Base-by-base conservation (phyloP, 2,888 invertebrate species). In the Pollenia griseotomentosa region DNA sequence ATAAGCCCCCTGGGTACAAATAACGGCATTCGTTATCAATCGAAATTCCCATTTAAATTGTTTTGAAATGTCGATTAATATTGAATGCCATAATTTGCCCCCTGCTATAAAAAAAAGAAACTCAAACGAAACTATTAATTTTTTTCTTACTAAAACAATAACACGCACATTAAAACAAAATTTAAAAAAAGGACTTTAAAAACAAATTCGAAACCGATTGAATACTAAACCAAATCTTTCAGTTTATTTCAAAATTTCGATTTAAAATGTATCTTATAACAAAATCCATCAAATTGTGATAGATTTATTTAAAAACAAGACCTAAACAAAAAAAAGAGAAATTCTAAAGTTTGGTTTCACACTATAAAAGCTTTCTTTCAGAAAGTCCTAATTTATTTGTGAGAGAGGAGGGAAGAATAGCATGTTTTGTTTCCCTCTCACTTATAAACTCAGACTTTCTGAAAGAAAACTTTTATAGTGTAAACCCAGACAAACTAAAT, bases 271-370 rank as follows among this genome's bases (percentile, higher is more conserved):
- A 53, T 68, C 7, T 55, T 70, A 12, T 14, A 65, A 57, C n/a
- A 73, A 68, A 83, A 75, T 83, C 74, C 59, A 81, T 82, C 53
- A 71, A 78, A 63, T 87, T 84, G 84, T 87, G 84, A 84, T 87
- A 87, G 87, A 78, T 83, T 83, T 71, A 4, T 33, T 33, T 33
- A 4, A 40, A 65, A 70, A 65, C 61, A 74, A 73, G 66, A 55
- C 6, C 19, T 40, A 66, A 59, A 33, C 33, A 33, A 33, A 33
- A 6, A 63, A 53, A 73, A 42, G 14, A 42, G 44, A 19, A 73
- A 75, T 75, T 71, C 61, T 85, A 83, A 33, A 33, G 33, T 33
- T 6, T 6, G 33, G 33, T 0, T 33, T 33, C 5, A 33, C 5
- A 33, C 33, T 33, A 33, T 33, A 6, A 33, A 33, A 33, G 33